Conservation (phyloP, 1,140 invertebrate species). For the Drosophila arawakana region DNA sequence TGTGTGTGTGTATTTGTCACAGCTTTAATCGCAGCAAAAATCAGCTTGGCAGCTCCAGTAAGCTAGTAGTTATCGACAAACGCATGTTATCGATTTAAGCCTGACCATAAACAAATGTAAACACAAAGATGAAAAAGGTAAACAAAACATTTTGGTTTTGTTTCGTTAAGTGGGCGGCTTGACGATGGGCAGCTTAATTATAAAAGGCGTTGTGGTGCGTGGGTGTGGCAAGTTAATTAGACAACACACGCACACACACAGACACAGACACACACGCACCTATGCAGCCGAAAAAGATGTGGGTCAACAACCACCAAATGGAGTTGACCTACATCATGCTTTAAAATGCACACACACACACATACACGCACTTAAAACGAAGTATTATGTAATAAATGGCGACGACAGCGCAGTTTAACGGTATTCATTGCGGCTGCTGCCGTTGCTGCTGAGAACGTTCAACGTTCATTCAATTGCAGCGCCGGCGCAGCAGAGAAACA, state of each 20-base stretch:
- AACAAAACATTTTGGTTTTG: slow-evolving; percentile 3
- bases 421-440: slow-evolving; percentile 49
- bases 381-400: slow-evolving; percentile 73
- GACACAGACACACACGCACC: slow-evolving; percentile 38
- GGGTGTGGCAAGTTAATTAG: slow-evolving; percentile 55
- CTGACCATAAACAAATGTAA: neutral
- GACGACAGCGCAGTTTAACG: slow-evolving; percentile 62
- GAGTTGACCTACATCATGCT: slow-evolving; percentile 75
- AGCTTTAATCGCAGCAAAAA: slow-evolving; percentile 56
- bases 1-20: slow-evolving; percentile 35
- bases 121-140: slow-evolving; percentile 2
- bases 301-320: slow-evolving; percentile 80
- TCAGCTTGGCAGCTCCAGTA: slow-evolving; percentile 21
- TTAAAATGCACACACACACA: slow-evolving; percentile 68
- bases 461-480: slow-evolving; percentile 56
- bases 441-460: slow-evolving; percentile 36
- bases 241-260: slow-evolving; percentile 31
- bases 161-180: slow-evolving; percentile 10
- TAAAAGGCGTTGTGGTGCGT: slow-evolving; percentile 30
- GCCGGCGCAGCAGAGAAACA: slow-evolving; percentile 64
- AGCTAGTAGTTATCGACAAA: slow-evolving; percentile 19
- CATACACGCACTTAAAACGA: slow-evolving; percentile 18
- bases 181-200: slow-evolving; percentile 40
- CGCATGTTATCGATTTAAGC: slow-evolving; percentile 18
- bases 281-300: slow-evolving; percentile 66